These are phyloP conservation scores for Anastatus disparis DNA, from an alignment of 1,140 invertebrate species.

Conservation along the genomic window DNA sequence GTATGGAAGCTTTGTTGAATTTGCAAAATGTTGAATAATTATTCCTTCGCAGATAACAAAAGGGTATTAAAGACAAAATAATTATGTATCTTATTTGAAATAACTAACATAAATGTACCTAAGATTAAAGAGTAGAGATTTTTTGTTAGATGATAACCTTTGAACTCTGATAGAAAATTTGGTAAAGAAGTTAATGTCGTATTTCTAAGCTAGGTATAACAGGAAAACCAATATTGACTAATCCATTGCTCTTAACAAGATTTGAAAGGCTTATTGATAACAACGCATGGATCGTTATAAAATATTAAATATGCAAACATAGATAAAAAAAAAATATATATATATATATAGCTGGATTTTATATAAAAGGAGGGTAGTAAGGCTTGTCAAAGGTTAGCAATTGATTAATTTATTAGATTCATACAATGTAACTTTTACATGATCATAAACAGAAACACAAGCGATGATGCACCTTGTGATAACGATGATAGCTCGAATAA, in stretches of 20 bases:
- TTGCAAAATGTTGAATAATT: slow-evolving; percentile 77
- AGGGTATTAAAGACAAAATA: slow-evolving; percentile 67
- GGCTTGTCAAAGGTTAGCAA: too few species aligned
- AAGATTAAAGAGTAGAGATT: slow-evolving; percentile 49
- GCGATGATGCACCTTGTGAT: too few species aligned
- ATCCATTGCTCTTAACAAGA: slow-evolving; percentile 86
- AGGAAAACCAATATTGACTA: slow-evolving; percentile 87
- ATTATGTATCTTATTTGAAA: slow-evolving; percentile 28
- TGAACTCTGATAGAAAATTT: slow-evolving; percentile 48
- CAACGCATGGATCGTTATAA: slow-evolving; percentile 60
- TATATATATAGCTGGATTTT: too few species aligned
- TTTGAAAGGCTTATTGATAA: slow-evolving; percentile 74
- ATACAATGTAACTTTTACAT: too few species aligned
- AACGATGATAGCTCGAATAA: too few species aligned
- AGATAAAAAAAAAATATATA: too few species aligned
- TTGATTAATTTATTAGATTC: too few species aligned
- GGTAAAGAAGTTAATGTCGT: slow-evolving; percentile 49
- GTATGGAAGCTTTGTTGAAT: slow-evolving; percentile 65
- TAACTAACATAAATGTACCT: slow-evolving; percentile 46
- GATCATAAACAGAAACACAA: too few species aligned
- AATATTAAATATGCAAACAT: slow-evolving; percentile 87
- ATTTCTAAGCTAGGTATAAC: slow-evolving; percentile 74
- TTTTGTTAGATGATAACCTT: slow-evolving; percentile 44
- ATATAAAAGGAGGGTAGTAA: too few species aligned
- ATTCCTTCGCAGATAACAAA: slow-evolving; percentile 79